Base-by-base conservation (phyloP, 1,140 invertebrate genomes). In the Orchesella cincta region DNA sequence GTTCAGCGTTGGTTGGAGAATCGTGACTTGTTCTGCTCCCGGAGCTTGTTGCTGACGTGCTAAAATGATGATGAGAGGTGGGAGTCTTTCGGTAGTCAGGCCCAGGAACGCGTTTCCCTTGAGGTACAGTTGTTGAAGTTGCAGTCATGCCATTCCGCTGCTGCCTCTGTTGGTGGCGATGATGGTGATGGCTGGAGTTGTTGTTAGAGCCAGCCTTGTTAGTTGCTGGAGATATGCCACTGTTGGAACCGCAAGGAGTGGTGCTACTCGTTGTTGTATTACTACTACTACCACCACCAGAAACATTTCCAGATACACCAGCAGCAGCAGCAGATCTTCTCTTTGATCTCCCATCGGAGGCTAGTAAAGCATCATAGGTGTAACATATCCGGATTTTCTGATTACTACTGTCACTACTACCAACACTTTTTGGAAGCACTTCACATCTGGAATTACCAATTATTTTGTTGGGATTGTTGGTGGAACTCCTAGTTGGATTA, bases 311-410 rank as follows among this genome's bases (percentile, higher is more conserved):
- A 20, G 39, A 20, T 12, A 64, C 57, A 23, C 12, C 12, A 46
- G 28, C 23, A 46, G 34, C n/a, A 18, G 72, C 16, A 57, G 26
- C 23, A 57, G 16, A 54, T 74, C 75, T 73, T 46, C 80, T 88
- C 79, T 95, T 93, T 2, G 94, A 96, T 2, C 95, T 88, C 0
- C 95, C 94, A 82, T 98, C 95, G 80, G 93, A 94, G 1, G 97
- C 93, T 85, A 97, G 95, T 84, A 97, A 95, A 0, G 95, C 93
- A 84, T 97, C 94, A 86, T 97, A 96, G 12, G 94, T 96, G 86
- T 97, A 97, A 1, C 93, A 93, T 46, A 96, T 90, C 0, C 95
- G 96, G 80, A 91, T 91, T 70, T 77, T 80, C 31, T 73, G 71
- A 73, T 46, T 77, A 76, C 36, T 46, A 46, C 26, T 74, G 64